Evolutionary conservation across 1,140 invertebrate species (phyloP).

Genomic region (Temnothorax longispinosus): DNA sequence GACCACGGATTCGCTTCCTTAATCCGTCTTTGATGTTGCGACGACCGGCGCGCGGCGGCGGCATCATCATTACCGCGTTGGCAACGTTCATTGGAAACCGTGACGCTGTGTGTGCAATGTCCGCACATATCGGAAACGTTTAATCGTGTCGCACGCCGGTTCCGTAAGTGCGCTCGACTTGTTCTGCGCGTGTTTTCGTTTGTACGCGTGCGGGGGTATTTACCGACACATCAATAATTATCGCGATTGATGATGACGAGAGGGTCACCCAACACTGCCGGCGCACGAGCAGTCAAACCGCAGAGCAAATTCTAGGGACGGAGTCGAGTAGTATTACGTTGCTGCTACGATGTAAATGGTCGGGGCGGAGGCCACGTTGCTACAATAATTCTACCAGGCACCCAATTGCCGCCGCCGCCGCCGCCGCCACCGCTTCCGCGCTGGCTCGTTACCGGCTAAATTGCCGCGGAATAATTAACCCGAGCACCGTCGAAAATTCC

Average conservation of each 20-base stretch:
- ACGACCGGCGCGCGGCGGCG: background rate
- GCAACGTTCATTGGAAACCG: background rate
- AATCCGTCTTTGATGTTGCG: constrained; percentile 42
- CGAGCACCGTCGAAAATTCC: constrained; percentile 57
- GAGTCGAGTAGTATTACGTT: constrained; percentile 72
- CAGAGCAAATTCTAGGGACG: constrained; percentile 82
- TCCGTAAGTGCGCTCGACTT: constrained; percentile 48
- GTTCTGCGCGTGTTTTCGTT: constrained; percentile 50
- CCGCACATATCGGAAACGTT: constrained; percentile 54
- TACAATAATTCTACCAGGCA: constrained; percentile 50
- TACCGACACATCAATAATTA: constrained; percentile 83
- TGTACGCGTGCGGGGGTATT: constrained; percentile 76
- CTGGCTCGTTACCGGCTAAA: constrained; percentile 54
- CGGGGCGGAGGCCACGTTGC: constrained; percentile 34
- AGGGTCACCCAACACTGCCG: constrained; percentile 38
- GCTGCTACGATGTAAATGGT: constrained; percentile 58
- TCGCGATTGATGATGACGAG: constrained; percentile 78
- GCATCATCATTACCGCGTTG: constrained; percentile 27
- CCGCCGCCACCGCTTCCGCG: constrained; percentile 1
- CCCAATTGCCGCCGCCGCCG: constrained; percentile 30
- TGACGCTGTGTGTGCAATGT: background rate
- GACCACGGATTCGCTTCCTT: background rate
- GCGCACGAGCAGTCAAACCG: constrained; percentile 81
- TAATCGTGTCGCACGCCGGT: constrained; percentile 70
- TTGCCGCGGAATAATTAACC: constrained; percentile 61